These are phyloP conservation scores for Pseudonaja textilis DNA, from an alignment of 2,113 vertebrate genomes.

Conservation along the genomic window DNA sequence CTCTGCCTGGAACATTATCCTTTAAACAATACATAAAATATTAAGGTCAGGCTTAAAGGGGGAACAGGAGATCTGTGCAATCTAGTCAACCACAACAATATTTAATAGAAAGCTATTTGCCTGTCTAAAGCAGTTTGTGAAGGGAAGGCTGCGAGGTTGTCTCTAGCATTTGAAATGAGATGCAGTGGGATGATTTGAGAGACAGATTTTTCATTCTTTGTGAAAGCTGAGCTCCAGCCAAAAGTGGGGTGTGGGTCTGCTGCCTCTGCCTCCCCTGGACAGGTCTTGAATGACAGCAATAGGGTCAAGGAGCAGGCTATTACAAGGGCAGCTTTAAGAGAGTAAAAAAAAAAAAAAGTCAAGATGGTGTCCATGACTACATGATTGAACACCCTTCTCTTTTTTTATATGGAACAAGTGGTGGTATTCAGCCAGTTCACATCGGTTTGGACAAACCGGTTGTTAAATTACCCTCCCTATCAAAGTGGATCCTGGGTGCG, in stretches of 20 bases:
- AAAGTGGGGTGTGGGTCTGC: not conserved
- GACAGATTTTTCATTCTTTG: not conserved
- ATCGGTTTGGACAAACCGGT: too few species aligned
- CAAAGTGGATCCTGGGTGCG: too few species aligned
- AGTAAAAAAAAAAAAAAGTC: not conserved
- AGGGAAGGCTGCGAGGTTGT: slow-evolving; percentile 22
- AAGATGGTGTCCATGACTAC: not conserved
- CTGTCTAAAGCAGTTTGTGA: slow-evolving; percentile 28
- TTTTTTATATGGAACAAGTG: not conserved
- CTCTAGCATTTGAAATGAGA: slow-evolving; percentile 14
- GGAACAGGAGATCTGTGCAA: slow-evolving; percentile 40
- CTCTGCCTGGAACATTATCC: slow-evolving; percentile 59
- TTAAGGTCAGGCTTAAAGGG: slow-evolving; percentile 62
- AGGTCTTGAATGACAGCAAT: not conserved
- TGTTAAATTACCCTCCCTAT: too few species aligned
- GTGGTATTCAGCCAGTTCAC: too few species aligned
- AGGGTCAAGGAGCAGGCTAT: not conserved
- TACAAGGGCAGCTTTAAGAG: not conserved
- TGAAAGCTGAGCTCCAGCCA: not conserved
- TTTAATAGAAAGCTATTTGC: slow-evolving; percentile 48
- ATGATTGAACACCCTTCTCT: not conserved
- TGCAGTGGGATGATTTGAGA: slow-evolving; percentile 1
- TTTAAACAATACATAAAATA: slow-evolving; percentile 70
- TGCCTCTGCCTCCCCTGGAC: not conserved
- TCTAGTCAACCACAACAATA: slow-evolving; percentile 48